Evolutionary conservation across 2,797 vertebrate species (phyloP).

Genomic region (Pitangus sulphuratus): DNA sequence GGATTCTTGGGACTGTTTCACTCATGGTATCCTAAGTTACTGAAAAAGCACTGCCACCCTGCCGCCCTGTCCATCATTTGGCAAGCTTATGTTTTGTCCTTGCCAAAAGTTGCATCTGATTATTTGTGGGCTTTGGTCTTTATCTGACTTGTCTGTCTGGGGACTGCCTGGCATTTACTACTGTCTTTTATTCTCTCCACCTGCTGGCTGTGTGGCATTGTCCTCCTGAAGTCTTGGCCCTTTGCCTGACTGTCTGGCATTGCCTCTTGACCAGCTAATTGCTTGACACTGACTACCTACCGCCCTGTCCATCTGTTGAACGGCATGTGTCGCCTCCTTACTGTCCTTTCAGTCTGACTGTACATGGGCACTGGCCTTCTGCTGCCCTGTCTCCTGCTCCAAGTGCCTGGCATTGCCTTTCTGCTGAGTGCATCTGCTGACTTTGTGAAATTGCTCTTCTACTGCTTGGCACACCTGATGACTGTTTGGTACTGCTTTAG

Average conservation of each 20-base stretch:
- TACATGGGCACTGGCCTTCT: background rate
- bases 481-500: slow-evolving; percentile 52
- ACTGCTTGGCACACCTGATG: slow-evolving; percentile 69
- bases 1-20: slow-evolving; percentile 65
- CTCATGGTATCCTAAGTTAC: slow-evolving; percentile 48
- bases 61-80: slow-evolving; percentile 11
- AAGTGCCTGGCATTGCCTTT: slow-evolving; percentile 28
- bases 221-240: slow-evolving; percentile 60
- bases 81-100: slow-evolving; percentile 38
- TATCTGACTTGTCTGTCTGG: slow-evolving; percentile 21
- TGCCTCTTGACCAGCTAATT: slow-evolving; percentile 61
- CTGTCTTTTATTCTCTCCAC: slow-evolving; percentile 36
- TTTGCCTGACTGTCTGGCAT: slow-evolving; percentile 68
- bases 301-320: slow-evolving; percentile 44
- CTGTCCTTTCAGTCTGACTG: background rate
- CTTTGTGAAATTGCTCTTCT: slow-evolving; percentile 54
- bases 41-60: slow-evolving; percentile 56
- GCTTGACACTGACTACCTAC: slow-evolving; percentile 10
- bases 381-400: slow-evolving; percentile 28
- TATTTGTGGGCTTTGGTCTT: slow-evolving; percentile 38
- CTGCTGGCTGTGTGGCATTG: slow-evolving; percentile 43
- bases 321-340: background rate
- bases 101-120: slow-evolving; percentile 16
- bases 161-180: slow-evolving; percentile 56
- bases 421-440: slow-evolving; percentile 64